Base-by-base conservation (phyloP, 2,888 invertebrate genomes). In the Drosophila nr. fundita region DNA sequence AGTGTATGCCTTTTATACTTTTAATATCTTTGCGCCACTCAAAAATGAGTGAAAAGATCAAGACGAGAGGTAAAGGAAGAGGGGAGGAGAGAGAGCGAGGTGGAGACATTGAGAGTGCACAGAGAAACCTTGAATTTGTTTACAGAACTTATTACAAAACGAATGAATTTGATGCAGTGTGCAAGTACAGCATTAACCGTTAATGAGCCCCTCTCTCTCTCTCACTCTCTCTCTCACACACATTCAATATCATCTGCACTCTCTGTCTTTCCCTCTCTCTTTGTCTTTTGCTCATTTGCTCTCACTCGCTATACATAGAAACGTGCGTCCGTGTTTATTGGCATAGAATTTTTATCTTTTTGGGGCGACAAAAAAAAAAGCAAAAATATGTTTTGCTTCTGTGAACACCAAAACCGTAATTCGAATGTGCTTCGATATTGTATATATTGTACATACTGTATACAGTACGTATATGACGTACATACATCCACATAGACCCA, bases 91-190 rank as follows among this genome's bases (percentile, higher is more conserved):
- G 18, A 50, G 32, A 49, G 4, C 6, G 21, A 40, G 27, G 30
- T 4, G 45, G 45, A 7, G 15, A 24, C 15, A 24, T 45, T 27
- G 24, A 32, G 60, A 34, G 11, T 8, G 45, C 24, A 15, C 27
- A 45, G 30, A 30, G 38, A 50, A 69, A 83, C 87, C 87, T 84
- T 84, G 87, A 82, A 84, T 70, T 68, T 74, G 80, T 76, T 73
- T 82, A 71, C 68, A 80, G 66, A 80, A 72, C 65, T 59, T 61
- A 72, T 79, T 75, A 69, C 57, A 73, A 59, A 75, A 66, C 55
- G 62, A 80, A 68, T 80, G 59, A 80, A 68, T 83, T 58, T 69
- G 48, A 65, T 73, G 69, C 68, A 55, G 53, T 40, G 21, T 61
- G 53, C 66, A 69, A 75, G 61, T 52, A 64, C 64, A 72, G 57